Evolutionary conservation across 2,797 vertebrate species (phyloP), one percentile per base, ranked within the genome.

Genomic region (Denticeps clupeoides): DNA sequence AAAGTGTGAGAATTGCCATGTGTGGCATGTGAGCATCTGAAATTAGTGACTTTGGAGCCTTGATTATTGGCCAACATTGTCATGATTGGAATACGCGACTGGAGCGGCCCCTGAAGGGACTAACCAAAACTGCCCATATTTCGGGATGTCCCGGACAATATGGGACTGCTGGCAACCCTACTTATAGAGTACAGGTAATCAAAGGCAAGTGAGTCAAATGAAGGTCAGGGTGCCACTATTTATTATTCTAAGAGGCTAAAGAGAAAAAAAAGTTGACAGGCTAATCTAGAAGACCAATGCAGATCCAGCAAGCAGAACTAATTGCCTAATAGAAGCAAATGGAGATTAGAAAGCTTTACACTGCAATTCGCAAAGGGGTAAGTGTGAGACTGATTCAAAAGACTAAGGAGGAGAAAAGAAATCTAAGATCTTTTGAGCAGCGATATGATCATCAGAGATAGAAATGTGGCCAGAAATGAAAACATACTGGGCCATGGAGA

Each of bases 401-500:
- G 18, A 19, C 2, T 19, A 7, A 32, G 12, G 12, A 4, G 3
- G 7, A 9, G 24, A 5, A 28, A 10, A 27, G 9, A 4, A 3
- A 9, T 11, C 1, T 19, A 21, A n/a, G n/a, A n/a, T n/a, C 12
- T 47, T 11, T 19, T 43, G 11, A 11, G 41, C n/a, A 25, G 45
- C 37, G 41, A 22, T 25, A 48, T 43, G 29, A 40, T 53, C n/a
- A 48, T 37, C 16, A 32, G 41, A 6, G 6, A 45, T 28, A 57
- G 12, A 41, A 38, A 47, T 7, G 44, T 37, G 19, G 43, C 51
- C 41, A 38, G 38, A 37, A 40, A 29, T 38, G 28, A 29, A 23
- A n/a, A 22, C 35, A 27, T n/a, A 22, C 16, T 21, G 15, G 32
- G 56, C 29, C 43, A 41, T 15, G 41, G 46, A 51, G 57, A 62